Conservation (phyloP, 2,113 vertebrate genomes). For the Orthochromis malagaraziensis region DNA sequence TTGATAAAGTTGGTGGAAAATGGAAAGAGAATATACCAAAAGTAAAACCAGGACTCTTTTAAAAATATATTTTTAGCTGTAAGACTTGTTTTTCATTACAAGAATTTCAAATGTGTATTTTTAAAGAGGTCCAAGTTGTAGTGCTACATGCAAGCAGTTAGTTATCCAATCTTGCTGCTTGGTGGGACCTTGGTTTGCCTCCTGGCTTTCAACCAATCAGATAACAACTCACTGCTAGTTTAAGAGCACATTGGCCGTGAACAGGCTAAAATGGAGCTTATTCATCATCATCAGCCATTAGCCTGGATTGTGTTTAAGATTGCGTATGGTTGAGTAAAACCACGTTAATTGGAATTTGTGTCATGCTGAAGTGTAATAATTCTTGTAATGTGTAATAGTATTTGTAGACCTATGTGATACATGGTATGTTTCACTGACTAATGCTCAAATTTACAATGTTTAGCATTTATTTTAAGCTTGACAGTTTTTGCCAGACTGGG, state of each 20-base stretch:
- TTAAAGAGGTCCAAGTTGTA: neutral
- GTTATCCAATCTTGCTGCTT: neutral
- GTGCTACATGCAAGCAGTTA: neutral
- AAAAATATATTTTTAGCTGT: neutral
- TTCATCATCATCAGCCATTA: slow-evolving; percentile 26
- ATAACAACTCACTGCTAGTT: slow-evolving; percentile 28
- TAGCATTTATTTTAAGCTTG: neutral
- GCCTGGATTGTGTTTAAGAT: slow-evolving; percentile 6
- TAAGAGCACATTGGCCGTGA: slow-evolving; percentile 59
- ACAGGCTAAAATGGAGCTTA: slow-evolving; percentile 28
- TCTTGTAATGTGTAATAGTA: neutral
- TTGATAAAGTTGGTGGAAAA: neutral
- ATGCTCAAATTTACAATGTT: neutral
- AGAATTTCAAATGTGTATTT: neutral
- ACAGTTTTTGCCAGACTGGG: neutral
- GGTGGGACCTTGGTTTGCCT: slow-evolving; percentile 10
- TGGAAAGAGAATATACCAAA: neutral
- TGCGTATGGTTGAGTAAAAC: neutral
- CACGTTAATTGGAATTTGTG: neutral
- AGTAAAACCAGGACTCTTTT: neutral
- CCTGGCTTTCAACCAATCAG: slow-evolving; percentile 53
- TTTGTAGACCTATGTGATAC: neutral
- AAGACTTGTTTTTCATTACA: neutral
- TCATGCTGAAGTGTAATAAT: neutral
- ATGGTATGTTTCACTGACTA: neutral